Percentiles rank a stretch among this genome's conserved stretches.
These are phyloP conservation scores for Toxotes lorentzi DNA, from an alignment of 2,797 vertebrate species.

Conservation along the genomic window DNA sequence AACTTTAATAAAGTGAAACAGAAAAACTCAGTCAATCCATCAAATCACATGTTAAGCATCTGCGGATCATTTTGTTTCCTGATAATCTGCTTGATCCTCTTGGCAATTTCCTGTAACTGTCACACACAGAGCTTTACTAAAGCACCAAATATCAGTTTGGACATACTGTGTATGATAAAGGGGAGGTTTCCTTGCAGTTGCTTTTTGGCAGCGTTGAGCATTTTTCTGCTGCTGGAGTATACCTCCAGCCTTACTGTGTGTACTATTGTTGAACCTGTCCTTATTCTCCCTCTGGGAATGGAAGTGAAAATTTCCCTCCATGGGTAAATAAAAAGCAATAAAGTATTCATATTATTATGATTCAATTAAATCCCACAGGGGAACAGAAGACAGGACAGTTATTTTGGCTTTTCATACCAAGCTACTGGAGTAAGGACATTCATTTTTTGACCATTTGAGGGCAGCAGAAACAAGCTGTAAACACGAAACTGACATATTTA, in stretches of 20 bases:
- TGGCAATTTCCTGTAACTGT: neutral
- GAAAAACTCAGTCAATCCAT: neutral
- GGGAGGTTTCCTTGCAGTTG: neutral
- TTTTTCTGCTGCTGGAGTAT: neutral
- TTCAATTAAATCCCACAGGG: slow-evolving; percentile 32
- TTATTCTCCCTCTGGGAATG: slow-evolving; percentile 32
- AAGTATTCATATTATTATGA: slow-evolving; percentile 26
- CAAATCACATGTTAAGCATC: neutral
- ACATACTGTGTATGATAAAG: neutral
- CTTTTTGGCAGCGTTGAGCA: neutral
- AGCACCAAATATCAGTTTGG: neutral
- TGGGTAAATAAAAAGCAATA: slow-evolving; percentile 34
- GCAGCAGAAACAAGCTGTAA: neutral
- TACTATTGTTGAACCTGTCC: slow-evolving; percentile 32
- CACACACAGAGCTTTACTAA: neutral
- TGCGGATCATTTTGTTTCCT: neutral
- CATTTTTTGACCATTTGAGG: slow-evolving; percentile 6
- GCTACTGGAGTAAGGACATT: slow-evolving; percentile 7
- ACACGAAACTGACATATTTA: neutral
- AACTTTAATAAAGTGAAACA: neutral
- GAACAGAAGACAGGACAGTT: slow-evolving; percentile 4
- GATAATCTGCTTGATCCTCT: neutral
- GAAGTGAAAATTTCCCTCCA: slow-evolving; percentile 20
- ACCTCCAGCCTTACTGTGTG: neutral
- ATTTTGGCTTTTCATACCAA: slow-evolving; percentile 37